phyloP scores from a whole-genome alignment of 2,888 invertebrate species.

The Hypomecis atomaria region DNA sequence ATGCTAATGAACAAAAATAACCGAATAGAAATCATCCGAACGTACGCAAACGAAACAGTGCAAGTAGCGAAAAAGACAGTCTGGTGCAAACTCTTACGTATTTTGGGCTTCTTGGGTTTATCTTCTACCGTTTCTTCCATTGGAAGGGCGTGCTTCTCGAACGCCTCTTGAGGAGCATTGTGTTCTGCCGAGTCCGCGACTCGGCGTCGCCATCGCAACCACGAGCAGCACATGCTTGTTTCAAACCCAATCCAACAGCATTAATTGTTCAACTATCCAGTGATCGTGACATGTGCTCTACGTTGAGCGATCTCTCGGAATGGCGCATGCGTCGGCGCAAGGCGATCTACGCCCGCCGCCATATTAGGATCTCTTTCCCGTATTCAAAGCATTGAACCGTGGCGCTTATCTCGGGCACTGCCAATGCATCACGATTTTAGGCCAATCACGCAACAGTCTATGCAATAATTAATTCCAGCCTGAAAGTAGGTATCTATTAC shows the following conservation, averaged over 20 bases:
- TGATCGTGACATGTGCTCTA: conserved; percentile 58
- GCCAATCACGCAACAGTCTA: conserved; percentile 28
- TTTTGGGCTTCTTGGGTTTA: conserved; percentile 59
- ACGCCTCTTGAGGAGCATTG: conserved; percentile 63
- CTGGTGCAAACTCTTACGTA: conserved; percentile 71
- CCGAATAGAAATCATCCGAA: conserved; percentile 37
- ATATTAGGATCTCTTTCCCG: conserved; percentile 80
- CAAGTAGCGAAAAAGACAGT: conserved; percentile 54
- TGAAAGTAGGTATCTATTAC: conserved; percentile 13
- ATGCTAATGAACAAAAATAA: conserved; percentile 45
- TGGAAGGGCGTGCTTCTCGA: conserved; percentile 58
- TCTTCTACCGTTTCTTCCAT: conserved; percentile 51
- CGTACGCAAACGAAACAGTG: conserved; percentile 51
- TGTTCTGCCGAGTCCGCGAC: conserved; percentile 69
- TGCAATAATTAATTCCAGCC: conserved; percentile 14
- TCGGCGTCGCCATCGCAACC: conserved; percentile 74
- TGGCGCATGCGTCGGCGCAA: conserved; percentile 77
- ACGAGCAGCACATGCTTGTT: conserved; percentile 77
- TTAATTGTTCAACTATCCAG: conserved; percentile 1
- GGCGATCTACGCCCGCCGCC: conserved; percentile 72
- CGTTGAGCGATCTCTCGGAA: conserved; percentile 68
- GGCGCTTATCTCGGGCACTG: conserved; percentile 59
- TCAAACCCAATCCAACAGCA: neutral
- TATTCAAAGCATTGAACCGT: conserved; percentile 81
- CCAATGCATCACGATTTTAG: conserved; percentile 34